Conservation (phyloP, 2,797 vertebrate species). For the Falco naumanni region DNA sequence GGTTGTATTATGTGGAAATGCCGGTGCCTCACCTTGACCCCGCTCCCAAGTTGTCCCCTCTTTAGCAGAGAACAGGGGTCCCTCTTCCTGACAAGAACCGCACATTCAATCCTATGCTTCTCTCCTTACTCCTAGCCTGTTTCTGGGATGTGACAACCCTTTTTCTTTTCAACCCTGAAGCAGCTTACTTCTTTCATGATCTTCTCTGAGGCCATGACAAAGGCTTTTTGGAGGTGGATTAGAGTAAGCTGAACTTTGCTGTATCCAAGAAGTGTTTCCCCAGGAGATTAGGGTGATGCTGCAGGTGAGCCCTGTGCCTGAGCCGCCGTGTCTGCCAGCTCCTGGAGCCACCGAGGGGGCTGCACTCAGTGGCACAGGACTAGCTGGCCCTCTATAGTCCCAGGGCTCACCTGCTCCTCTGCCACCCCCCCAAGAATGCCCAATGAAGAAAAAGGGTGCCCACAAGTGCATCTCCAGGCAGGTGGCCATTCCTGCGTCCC, state of each 20-base stretch:
- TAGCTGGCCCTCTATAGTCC: neutral
- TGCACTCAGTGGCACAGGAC: neutral
- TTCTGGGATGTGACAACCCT: neutral
- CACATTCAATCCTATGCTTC: neutral
- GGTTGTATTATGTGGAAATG: neutral
- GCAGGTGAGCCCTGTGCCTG: neutral
- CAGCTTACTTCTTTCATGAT: neutral
- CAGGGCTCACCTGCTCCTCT: neutral
- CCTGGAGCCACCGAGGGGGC: neutral
- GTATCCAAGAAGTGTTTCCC: neutral
- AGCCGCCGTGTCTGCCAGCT: neutral
- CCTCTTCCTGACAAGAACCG: accelerated
- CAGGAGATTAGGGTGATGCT: neutral
- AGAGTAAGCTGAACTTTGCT: neutral
- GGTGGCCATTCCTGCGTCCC: neutral
- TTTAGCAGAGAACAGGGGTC: accelerated
- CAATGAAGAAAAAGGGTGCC: neutral
- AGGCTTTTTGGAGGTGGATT: neutral
- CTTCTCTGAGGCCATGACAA: neutral
- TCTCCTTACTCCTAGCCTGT: neutral
- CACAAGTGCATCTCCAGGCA: neutral
- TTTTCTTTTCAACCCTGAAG: neutral
- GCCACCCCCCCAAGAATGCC: neutral
- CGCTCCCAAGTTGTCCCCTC: neutral
- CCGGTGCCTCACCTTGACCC: neutral